Base-by-base conservation (phyloP, 1,140 invertebrate species). In the Agrilus planipennis region DNA sequence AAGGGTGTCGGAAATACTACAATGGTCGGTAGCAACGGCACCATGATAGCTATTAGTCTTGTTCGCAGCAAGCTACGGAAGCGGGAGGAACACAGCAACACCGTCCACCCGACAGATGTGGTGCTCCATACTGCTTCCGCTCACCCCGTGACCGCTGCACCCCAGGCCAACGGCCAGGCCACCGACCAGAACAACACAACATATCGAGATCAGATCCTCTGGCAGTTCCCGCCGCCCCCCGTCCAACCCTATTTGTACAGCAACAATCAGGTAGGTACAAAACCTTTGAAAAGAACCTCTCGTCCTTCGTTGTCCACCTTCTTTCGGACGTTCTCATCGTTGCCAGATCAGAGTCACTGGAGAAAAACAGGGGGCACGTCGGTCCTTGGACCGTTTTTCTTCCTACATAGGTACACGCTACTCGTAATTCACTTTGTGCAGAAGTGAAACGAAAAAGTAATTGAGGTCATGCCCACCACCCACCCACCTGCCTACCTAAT, bases 1-100 rank as follows among this genome's bases (percentile, higher is more conserved):
- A 48, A 49, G 46, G 50, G 52, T 51, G 46, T 52, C 31, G 44
- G 39, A 35, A 47, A 48, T 61, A 66, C 57, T 64, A n/a, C n/a
- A n/a, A 82, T 84, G 79, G 79, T 84, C 55, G 79, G 79, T 61
- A 80, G 72, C 65, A 83, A 81, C 68, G 79, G 79, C 60, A 84
- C 79, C 59, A 76, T 85, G 74, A 78, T 83, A 64, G 81, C 82
- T 54, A 81, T 86, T 58, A 81, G 81, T 67, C 79, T 86, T 76
- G 82, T 87, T 66, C 80, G 81, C 74, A 86, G 81, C 66, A 87
- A 85, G 68, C 72, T 86, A 65, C 73, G 81, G 53, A 85, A 86
- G 67, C 70, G 81, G 42, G 82, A 85, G 65, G 82, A 86, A 53
- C 75, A 78, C 59, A 70, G 73, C 44, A 71, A 75, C 51, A 68